Base-by-base conservation (phyloP, 2,888 invertebrate species). In the Strigamia maritima region DNA sequence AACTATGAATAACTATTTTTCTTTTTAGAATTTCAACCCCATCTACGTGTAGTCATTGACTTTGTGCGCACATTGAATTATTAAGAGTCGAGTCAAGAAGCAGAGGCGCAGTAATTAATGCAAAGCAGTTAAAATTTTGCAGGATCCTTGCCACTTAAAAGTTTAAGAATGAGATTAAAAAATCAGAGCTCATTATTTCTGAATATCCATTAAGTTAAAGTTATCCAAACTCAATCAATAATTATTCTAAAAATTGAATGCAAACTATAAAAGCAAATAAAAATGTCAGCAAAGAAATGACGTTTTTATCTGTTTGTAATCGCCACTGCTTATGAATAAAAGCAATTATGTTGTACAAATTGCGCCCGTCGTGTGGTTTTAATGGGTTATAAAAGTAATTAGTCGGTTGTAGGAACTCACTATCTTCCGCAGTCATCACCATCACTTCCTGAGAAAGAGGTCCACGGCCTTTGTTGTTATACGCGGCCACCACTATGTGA, bases 341-440 rank as follows among this genome's bases (percentile, higher is more conserved):
- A 70, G 70, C 70, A 70, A 70, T 70, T 70, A 70, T 70, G 70
- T 70, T 70, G 4, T 28, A 70, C 70, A 70, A 70, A 70, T 70
- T 70, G 70, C 70, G 28, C 70, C 70, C 70, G 70, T 70, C 70
- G 70, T 70, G 70, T 70, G 70, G 70, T 70, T 70, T 70, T 70
- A 70, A 70, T 70, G 70, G 70, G 70, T 70, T 70, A 70, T 70
- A 70, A 70, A 70, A 70, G 70, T 70, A 70, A 70, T 70, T 70
- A 70, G 70, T 70, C 70, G 70, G 70, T 70, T 70, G 70, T 75
- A 35, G 31, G 60, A 24, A 75, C 83, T 81, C 80, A 86, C 86
- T 86, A 82, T 86, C 86, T 80, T 86, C 86, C 28, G 86, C 81
- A 0, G 86, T 86, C 79, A 83, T 83, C 16, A 84, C 85, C 22